A percentile compares a stretch with the other conserved stretches of the same genome.
Evolutionary conservation across 2,888 invertebrate species (phyloP).

Genomic region (Falcaria lacertinaria): DNA sequence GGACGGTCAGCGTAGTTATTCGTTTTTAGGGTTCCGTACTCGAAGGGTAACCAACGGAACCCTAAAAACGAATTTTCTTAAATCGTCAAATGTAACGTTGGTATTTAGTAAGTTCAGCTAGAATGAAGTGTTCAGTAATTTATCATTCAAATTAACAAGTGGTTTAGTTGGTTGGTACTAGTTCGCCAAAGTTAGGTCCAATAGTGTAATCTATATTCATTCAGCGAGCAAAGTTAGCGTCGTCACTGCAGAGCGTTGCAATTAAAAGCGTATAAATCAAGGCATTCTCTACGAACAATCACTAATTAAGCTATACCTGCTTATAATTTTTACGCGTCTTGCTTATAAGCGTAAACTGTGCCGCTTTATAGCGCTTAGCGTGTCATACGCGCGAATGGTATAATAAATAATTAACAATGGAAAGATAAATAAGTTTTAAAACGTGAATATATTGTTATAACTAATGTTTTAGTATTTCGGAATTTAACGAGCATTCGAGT

Average conservation of each 20-base stretch:
- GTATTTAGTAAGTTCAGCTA: background rate
- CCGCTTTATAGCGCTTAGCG: background rate
- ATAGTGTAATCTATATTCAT: slow-evolving; percentile 43
- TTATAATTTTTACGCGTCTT: background rate
- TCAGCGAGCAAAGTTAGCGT: slow-evolving; percentile 21
- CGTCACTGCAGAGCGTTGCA: slow-evolving; percentile 31
- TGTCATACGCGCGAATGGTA: background rate
- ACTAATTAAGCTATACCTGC: slow-evolving; percentile 4
- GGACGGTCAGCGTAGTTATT: no score
- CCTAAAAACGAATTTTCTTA: no score
- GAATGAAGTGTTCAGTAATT: slow-evolving; percentile 1
- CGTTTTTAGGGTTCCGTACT: no score
- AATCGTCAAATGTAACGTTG: no score
- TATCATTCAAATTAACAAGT: slow-evolving; percentile 24
- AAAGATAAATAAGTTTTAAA: background rate
- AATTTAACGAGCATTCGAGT: background rate
- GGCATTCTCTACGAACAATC: slow-evolving; percentile 14
- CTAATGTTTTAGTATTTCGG: background rate
- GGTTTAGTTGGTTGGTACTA: slow-evolving; percentile 15
- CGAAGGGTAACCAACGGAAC: no score
- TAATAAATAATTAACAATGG: background rate
- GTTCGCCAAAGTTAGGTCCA: slow-evolving; percentile 24
- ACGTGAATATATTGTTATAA: background rate
- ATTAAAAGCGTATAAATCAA: slow-evolving; percentile 65
- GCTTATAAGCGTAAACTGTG: background rate